These are phyloP conservation scores for Marronus borbonicus DNA, from an alignment of 2,888 invertebrate genomes.

Conservation along the genomic window DNA sequence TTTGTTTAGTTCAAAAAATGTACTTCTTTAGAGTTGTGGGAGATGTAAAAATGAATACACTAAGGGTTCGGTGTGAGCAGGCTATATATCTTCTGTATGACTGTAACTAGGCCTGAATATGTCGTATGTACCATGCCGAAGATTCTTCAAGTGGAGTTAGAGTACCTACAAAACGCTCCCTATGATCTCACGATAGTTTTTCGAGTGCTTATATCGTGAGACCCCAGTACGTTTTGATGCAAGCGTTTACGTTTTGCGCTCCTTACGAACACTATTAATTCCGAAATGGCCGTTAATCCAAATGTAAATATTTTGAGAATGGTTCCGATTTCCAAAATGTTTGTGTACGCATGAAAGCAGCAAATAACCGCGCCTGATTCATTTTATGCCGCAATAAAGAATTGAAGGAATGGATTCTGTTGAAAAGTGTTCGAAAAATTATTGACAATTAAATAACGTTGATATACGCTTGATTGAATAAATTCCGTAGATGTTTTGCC, in stretches of 20 bases:
- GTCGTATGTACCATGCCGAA: no score
- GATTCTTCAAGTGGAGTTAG: neutral
- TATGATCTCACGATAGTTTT: constrained; percentile 13
- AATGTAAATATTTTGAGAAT: constrained; percentile 42
- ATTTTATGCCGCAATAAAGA: neutral
- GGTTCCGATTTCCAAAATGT: constrained; percentile 34
- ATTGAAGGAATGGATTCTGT: neutral
- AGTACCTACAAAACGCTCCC: constrained; percentile 5
- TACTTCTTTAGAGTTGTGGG: no score
- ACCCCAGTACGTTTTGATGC: neutral
- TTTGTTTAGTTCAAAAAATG: no score
- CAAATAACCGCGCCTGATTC: constrained; percentile 1
- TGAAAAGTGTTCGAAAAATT: neutral
- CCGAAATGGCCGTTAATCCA: constrained; percentile 33
- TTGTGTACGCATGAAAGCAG: constrained; percentile 26
- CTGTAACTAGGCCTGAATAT: neutral
- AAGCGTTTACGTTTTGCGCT: constrained; percentile 32
- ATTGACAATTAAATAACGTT: no score
- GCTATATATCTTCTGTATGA: neutral
- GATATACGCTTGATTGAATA: no score
- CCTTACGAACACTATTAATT: constrained; percentile 39
- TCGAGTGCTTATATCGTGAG: constrained; percentile 18
- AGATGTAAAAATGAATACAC: no score
- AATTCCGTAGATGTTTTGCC: no score
- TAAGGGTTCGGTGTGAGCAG: no score